phyloP scores from a whole-genome alignment of 2,797 vertebrate species.

The Sebastiscus albofasciatus region DNA sequence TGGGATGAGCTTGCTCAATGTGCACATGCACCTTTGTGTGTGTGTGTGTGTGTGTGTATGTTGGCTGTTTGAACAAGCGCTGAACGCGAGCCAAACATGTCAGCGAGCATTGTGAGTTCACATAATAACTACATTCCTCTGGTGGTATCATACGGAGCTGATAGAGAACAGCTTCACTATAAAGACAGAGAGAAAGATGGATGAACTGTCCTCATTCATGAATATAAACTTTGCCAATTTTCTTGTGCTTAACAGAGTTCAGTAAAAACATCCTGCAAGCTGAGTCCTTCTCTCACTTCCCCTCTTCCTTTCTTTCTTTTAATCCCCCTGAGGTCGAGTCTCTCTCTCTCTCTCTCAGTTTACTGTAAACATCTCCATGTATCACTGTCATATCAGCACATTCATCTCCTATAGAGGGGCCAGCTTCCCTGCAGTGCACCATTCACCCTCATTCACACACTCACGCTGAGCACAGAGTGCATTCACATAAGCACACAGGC shows the following conservation, averaged over 20 bases:
- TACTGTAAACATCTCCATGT: constrained; percentile 84
- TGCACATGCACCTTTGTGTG: constrained; percentile 46
- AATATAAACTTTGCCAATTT: constrained; percentile 41
- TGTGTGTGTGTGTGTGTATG: constrained; percentile 20
- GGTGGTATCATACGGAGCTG: constrained; percentile 57
- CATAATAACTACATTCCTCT: constrained; percentile 66
- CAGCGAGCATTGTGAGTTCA: constrained; percentile 47
- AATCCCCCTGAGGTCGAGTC: constrained; percentile 40
- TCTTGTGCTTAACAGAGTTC: constrained; percentile 32
- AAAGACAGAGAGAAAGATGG: constrained; percentile 44
- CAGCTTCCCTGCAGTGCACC: constrained; percentile 54
- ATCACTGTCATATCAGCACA: constrained; percentile 85
- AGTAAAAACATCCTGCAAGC: constrained; percentile 55
- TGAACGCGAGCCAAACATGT: constrained; percentile 59
- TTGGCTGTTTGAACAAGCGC: constrained; percentile 57
- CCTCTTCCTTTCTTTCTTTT: constrained; percentile 18
- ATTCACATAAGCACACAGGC: constrained; percentile 14
- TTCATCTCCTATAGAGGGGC: constrained; percentile 72
- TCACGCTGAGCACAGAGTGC: constrained; percentile 56
- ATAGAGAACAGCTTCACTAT: constrained; percentile 37
- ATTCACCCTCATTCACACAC: constrained; percentile 58
- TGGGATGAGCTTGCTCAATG: constrained; percentile 53
- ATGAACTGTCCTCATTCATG: constrained; percentile 51
- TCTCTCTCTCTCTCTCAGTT: constrained; percentile 42
- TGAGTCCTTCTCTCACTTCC: constrained; percentile 19